A percentile compares a stretch with the other conserved stretches of the same genome.
Evolutionary conservation across 2,113 vertebrate genomes (phyloP).

Genomic region (Isurus oxyrinchus): DNA sequence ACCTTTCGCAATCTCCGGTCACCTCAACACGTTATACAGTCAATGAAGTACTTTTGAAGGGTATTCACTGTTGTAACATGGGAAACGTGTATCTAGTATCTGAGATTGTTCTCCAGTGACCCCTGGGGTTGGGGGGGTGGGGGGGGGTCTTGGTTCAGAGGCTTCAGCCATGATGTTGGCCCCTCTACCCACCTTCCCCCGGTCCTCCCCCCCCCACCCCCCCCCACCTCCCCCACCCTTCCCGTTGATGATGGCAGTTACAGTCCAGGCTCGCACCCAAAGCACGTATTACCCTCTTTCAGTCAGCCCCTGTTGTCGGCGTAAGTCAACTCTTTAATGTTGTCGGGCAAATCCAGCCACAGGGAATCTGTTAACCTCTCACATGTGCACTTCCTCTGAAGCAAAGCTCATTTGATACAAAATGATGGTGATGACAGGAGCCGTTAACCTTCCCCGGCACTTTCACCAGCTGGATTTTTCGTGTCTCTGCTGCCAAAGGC

Average conservation of each 20-base stretch:
- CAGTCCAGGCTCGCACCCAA: neutral
- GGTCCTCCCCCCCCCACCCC: too few species aligned
- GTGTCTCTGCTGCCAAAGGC: neutral
- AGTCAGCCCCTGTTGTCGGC: neutral
- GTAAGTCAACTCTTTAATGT: neutral
- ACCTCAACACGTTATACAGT: too few species aligned
- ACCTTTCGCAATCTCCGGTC: too few species aligned
- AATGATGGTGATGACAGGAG: neutral
- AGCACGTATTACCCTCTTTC: neutral
- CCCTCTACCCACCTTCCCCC: too few species aligned
- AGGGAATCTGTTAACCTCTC: neutral
- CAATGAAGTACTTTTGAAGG: too few species aligned
- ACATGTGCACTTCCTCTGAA: neutral
- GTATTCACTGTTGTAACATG: too few species aligned
- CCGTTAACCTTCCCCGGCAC: neutral
- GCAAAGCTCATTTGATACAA: neutral
- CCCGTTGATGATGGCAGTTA: neutral
- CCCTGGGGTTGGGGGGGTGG: too few species aligned
- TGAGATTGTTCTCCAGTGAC: too few species aligned
- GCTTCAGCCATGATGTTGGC: too few species aligned
- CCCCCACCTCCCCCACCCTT: too few species aligned
- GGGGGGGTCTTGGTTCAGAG: neutral
- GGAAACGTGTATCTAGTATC: too few species aligned
- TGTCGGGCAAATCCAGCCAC: neutral
- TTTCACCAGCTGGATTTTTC: neutral